These are phyloP conservation scores for Myripristis jacobus DNA, from an alignment of 2,797 vertebrate species.

Conservation along the genomic window DNA sequence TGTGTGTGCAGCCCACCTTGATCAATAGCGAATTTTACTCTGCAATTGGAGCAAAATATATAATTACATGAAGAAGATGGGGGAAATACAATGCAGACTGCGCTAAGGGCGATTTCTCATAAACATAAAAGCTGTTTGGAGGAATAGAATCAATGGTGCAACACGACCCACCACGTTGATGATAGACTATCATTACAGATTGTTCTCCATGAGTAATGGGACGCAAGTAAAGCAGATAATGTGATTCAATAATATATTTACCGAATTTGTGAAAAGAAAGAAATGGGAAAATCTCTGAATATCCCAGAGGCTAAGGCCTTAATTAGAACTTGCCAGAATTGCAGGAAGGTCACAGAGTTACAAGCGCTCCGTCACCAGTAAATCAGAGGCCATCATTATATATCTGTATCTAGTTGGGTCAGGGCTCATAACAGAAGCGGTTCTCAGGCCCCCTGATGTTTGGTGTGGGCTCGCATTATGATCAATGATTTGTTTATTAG, in stretches of 20 bases:
- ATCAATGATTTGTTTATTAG: conserved; percentile 78
- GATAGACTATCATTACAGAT: conserved; percentile 84
- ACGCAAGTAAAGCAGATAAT: conserved; percentile 80
- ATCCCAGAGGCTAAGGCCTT: conserved; percentile 69
- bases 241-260: conserved; percentile 83
- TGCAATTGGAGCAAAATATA: conserved; percentile 68
- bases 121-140: conserved; percentile 84
- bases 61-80: conserved; percentile 72
- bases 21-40: conserved; percentile 78
- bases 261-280: conserved; percentile 69
- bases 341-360: conserved; percentile 27
- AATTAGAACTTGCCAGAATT: conserved; percentile 64
- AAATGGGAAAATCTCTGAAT: conserved; percentile 62
- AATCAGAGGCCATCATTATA: conserved; percentile 38
- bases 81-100: conserved; percentile 68
- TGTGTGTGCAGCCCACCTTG: conserved; percentile 57
- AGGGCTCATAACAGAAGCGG: conserved; percentile 34
- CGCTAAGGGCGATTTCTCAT: conserved; percentile 83
- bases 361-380: conserved; percentile 8
- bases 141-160: conserved; percentile 83
- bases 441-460: conserved; percentile 47
- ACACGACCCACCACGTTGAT: conserved; percentile 80
- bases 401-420: conserved; percentile 40
- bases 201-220: conserved; percentile 83
- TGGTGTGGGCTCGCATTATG: conserved; percentile 61